Conservation (phyloP, 2,888 invertebrate species). For the Herminia tarsipennalis region DNA sequence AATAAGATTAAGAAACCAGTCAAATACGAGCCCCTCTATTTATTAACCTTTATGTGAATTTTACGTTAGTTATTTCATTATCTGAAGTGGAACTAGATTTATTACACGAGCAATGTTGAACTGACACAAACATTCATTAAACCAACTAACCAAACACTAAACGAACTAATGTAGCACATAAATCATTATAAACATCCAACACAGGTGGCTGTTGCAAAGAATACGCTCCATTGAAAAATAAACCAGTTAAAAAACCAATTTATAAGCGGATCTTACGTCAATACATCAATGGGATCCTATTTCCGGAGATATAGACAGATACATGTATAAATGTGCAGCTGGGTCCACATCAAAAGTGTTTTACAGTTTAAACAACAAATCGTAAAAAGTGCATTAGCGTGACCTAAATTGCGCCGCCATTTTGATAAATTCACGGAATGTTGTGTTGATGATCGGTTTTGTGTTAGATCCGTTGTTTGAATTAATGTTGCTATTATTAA, state of each 20-base stretch:
- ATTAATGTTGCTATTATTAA: too few species aligned
- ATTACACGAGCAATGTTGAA: too few species aligned
- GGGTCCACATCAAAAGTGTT: slow-evolving; percentile 65
- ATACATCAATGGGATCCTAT: slow-evolving; percentile 45
- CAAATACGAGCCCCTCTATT: too few species aligned
- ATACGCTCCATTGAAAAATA: slow-evolving; percentile 18
- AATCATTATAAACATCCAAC: slow-evolving; percentile 7
- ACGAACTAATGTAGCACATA: background rate
- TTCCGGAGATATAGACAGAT: slow-evolving; percentile 25
- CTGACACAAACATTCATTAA: background rate
- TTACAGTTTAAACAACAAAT: slow-evolving; percentile 61
- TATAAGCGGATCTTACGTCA: slow-evolving; percentile 28
- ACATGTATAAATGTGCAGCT: slow-evolving; percentile 46
- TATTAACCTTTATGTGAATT: too few species aligned
- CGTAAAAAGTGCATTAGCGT: slow-evolving; percentile 73
- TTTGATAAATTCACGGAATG: slow-evolving; percentile 49
- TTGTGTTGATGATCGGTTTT: slow-evolving; percentile 35
- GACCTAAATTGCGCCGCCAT: slow-evolving; percentile 57
- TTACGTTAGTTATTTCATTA: too few species aligned
- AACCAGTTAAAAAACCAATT: slow-evolving; percentile 32
- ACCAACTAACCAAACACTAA: background rate
- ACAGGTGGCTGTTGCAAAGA: slow-evolving; percentile 15
- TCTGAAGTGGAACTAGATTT: too few species aligned
- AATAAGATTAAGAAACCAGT: too few species aligned
- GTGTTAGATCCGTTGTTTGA: slow-evolving; percentile 15